A percentile compares a stretch with the other conserved stretches of the same genome.
phyloP scores from a whole-genome alignment of 1,140 invertebrate genomes.

The Globodera ellingtonae region DNA sequence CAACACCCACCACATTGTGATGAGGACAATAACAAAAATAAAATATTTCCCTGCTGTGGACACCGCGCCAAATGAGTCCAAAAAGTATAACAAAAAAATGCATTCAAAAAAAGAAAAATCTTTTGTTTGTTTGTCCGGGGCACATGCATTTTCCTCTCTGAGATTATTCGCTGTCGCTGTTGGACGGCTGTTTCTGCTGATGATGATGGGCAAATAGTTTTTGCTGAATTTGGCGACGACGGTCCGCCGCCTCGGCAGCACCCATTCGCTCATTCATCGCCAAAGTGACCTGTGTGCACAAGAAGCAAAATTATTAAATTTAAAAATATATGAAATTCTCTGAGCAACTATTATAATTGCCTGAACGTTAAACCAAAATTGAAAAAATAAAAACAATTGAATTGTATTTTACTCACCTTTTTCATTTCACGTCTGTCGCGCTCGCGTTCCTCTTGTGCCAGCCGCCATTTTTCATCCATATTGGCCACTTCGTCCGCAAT shows the following conservation, averaged over 20 bases:
- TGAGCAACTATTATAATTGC: too few relatives aligned
- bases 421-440: constrained; percentile 38
- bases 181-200: background rate
- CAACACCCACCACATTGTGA: too few relatives aligned
- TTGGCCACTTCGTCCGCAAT: constrained; percentile 13
- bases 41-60: too few relatives aligned
- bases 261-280: constrained; percentile 39
- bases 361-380: too few relatives aligned
- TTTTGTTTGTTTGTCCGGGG: too few relatives aligned
- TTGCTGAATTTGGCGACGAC: background rate
- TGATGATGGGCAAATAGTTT: background rate
- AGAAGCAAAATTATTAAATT: background rate
- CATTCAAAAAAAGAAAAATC: too few relatives aligned
- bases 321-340: too few relatives aligned
- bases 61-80: too few relatives aligned
- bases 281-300: constrained; percentile 32
- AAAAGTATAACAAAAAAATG: too few relatives aligned
- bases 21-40: too few relatives aligned
- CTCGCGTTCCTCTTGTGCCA: constrained; percentile 30
- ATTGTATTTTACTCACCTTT: background rate
- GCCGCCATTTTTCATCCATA: constrained; percentile 31
- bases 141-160: background rate
- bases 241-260: constrained; percentile 1
- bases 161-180: too few relatives aligned
- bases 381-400: too few relatives aligned